phyloP scores from a whole-genome alignment of 2,888 invertebrate genomes.

The Trilocha varians region DNA sequence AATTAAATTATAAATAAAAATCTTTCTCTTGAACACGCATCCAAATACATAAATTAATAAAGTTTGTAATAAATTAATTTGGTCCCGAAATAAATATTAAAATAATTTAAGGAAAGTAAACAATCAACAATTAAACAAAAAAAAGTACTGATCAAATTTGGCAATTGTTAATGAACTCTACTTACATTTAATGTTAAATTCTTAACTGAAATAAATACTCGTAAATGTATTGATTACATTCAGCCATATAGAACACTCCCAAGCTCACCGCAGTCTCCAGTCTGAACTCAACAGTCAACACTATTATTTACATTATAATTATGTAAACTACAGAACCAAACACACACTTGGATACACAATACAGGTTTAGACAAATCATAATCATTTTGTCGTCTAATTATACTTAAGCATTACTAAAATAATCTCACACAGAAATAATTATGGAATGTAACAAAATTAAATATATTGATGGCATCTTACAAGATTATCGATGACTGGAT shows the following conservation, averaged over 20 bases:
- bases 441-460: constrained; percentile 57
- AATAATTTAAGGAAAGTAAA: constrained; percentile 62
- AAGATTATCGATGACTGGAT: constrained; percentile 31
- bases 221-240: constrained; percentile 52
- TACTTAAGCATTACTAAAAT: constrained; percentile 58
- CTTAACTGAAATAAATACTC: constrained; percentile 65
- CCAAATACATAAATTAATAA: constrained; percentile 59
- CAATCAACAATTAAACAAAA: constrained; percentile 39
- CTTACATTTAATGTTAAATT: constrained; percentile 53
- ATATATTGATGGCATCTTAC: constrained; percentile 38
- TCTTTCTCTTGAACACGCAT: constrained; percentile 63
- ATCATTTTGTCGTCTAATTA: constrained; percentile 47
- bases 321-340: constrained; percentile 43
- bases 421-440: constrained; percentile 52
- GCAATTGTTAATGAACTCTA: constrained; percentile 67
- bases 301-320: constrained; percentile 48
- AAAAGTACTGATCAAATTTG: constrained; percentile 70
- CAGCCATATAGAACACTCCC: constrained; percentile 46
- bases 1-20: constrained; percentile 65
- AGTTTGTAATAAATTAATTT: constrained; percentile 71
- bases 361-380: constrained; percentile 47
- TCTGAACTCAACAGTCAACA: constrained; percentile 3
- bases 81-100: constrained; percentile 72
- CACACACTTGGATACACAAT: constrained; percentile 47
- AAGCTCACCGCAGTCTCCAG: constrained; percentile 35